phyloP scores from a whole-genome alignment of 1,140 invertebrate species.

The Myzus persicae region DNA sequence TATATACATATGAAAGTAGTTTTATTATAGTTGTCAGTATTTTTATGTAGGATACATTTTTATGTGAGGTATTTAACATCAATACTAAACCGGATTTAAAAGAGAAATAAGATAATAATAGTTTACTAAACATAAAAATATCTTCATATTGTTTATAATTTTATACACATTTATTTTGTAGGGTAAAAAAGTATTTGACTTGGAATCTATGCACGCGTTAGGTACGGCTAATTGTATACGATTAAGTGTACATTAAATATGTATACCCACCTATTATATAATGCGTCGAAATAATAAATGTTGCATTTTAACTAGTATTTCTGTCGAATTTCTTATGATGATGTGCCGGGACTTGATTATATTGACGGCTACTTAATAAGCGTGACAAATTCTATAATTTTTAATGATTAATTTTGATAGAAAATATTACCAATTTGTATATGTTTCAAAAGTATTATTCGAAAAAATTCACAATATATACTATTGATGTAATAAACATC shows the following conservation, averaged over 20 bases:
- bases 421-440: conserved; percentile 7
- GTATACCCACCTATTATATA: background rate
- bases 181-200: background rate
- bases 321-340: background rate
- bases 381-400: background rate
- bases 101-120: conserved; percentile 4
- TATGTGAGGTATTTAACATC: conserved; percentile 4
- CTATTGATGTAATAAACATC: background rate
- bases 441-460: background rate
- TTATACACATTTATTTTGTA: background rate
- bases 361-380: background rate
- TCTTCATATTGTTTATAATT: background rate
- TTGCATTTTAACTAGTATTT: background rate
- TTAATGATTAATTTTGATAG: conserved; percentile 15
- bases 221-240: background rate
- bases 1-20: conserved; percentile 23
- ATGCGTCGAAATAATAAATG: background rate
- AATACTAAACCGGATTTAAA: conserved; percentile 35
- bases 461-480: background rate
- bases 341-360: background rate
- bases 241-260: background rate
- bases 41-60: conserved; percentile 6
- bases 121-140: background rate
- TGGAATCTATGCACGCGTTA: background rate
- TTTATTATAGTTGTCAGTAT: conserved; percentile 12